A percentile compares a stretch with the other conserved stretches of the same genome.
Evolutionary conservation across 2,113 vertebrate genomes (phyloP).

Genomic region (Thomomys bottae): DNA sequence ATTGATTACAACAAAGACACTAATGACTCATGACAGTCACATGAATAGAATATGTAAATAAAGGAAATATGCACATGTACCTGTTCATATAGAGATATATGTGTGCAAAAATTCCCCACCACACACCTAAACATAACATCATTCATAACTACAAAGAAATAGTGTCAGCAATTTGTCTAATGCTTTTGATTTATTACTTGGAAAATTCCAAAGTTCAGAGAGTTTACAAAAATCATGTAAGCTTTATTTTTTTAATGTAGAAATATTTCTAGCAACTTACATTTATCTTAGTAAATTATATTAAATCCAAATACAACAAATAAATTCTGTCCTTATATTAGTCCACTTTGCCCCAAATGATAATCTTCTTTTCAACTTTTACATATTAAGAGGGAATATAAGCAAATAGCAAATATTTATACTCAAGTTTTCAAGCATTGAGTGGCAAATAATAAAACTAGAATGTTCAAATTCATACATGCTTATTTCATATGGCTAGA

Average conservation of each 20-base stretch:
- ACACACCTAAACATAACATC: too few relatives aligned
- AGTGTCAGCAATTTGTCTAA: too few relatives aligned
- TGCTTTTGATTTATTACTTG: neutral
- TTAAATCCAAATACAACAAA: neutral
- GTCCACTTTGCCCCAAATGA: neutral
- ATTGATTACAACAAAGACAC: neutral
- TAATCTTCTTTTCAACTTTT: neutral
- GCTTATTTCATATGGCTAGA: neutral
- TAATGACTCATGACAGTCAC: neutral
- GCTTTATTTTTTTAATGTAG: too few relatives aligned
- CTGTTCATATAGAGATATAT: neutral
- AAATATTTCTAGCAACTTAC: too few relatives aligned
- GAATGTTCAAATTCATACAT: neutral
- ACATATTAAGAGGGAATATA: neutral
- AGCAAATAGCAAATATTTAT: neutral
- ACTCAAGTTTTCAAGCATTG: neutral
- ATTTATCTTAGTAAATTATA: neutral
- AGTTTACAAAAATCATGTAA: constrained; percentile 11
- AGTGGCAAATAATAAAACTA: neutral
- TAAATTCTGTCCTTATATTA: neutral
- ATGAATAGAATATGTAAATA: neutral
- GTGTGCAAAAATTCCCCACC: too few relatives aligned
- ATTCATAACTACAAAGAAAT: too few relatives aligned
- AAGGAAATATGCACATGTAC: neutral
- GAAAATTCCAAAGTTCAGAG: constrained; percentile 16